Conservation (phyloP, 2,888 invertebrate species). For the Nomada goodeniana region DNA sequence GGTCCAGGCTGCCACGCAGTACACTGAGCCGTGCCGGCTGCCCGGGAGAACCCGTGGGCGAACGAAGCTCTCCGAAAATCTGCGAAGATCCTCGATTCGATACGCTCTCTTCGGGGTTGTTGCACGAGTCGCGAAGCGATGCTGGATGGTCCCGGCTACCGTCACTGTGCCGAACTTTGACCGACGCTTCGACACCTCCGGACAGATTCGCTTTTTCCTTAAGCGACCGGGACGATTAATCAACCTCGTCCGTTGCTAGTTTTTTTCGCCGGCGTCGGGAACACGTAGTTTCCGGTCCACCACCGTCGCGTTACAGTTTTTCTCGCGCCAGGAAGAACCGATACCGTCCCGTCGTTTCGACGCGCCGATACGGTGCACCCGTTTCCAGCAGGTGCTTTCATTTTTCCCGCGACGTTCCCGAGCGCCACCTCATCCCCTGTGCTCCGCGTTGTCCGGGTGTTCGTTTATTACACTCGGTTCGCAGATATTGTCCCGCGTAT, state of each 20-base stretch:
- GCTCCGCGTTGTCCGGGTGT: background rate
- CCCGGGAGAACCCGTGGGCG: constrained; percentile 74
- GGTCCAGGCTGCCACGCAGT: constrained; percentile 81
- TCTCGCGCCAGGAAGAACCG: background rate
- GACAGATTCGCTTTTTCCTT: background rate
- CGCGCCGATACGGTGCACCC: background rate
- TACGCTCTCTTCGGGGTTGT: constrained; percentile 77
- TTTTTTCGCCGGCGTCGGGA: background rate
- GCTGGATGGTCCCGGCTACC: constrained; percentile 63
- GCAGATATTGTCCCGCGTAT: too few species aligned
- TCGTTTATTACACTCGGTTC: background rate
- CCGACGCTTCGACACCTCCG: constrained; percentile 4
- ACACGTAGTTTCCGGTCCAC: background rate
- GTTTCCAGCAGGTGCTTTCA: background rate
- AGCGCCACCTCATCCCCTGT: background rate
- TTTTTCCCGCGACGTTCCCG: background rate
- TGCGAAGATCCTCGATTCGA: constrained; percentile 82
- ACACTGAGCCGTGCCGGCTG: constrained; percentile 77
- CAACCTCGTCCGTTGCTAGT: background rate
- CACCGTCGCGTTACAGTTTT: background rate
- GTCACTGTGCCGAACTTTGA: constrained; percentile 25
- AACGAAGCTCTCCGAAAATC: constrained; percentile 80
- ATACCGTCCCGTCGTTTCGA: background rate
- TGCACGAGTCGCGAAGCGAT: constrained; percentile 69
- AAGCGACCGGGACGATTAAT: background rate